Percentiles rank a stretch among this genome's conserved stretches.
phyloP scores from a whole-genome alignment of 1,140 invertebrate genomes.

The Whitmania pigra region DNA sequence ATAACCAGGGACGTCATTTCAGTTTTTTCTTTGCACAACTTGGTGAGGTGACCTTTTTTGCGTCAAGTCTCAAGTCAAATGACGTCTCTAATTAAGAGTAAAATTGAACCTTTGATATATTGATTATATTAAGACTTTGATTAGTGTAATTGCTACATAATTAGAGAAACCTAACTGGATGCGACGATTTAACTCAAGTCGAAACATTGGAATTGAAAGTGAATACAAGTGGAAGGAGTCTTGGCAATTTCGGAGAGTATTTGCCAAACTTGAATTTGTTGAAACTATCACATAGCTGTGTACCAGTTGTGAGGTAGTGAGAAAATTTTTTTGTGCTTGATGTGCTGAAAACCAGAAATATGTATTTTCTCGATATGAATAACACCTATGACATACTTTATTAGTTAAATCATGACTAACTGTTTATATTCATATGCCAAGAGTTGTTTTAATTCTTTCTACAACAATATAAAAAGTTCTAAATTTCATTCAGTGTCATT shows the following conservation, averaged over 20 bases:
- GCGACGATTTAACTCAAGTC: conserved; percentile 39
- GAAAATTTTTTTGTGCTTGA: conserved; percentile 2
- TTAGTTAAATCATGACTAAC: background rate
- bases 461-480: background rate
- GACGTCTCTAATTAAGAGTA: too few relatives aligned
- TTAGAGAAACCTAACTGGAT: conserved; percentile 39
- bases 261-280: conserved; percentile 39
- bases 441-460: background rate
- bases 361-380: background rate
- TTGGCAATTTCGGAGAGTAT: conserved; percentile 42
- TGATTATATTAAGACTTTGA: background rate
- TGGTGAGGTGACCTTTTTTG: too few relatives aligned
- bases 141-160: background rate
- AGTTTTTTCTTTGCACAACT: too few relatives aligned
- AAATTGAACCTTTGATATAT: too few relatives aligned
- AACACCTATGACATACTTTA: background rate
- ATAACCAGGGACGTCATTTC: too few relatives aligned
- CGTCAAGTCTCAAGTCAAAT: too few relatives aligned
- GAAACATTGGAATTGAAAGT: conserved; percentile 40
- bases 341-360: background rate
- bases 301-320: conserved; percentile 37
- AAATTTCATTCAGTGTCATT: background rate
- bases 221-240: conserved; percentile 40
- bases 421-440: background rate
- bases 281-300: conserved; percentile 40